Base-by-base conservation (phyloP, 2,888 invertebrate genomes). In the Encarsia formosa region DNA sequence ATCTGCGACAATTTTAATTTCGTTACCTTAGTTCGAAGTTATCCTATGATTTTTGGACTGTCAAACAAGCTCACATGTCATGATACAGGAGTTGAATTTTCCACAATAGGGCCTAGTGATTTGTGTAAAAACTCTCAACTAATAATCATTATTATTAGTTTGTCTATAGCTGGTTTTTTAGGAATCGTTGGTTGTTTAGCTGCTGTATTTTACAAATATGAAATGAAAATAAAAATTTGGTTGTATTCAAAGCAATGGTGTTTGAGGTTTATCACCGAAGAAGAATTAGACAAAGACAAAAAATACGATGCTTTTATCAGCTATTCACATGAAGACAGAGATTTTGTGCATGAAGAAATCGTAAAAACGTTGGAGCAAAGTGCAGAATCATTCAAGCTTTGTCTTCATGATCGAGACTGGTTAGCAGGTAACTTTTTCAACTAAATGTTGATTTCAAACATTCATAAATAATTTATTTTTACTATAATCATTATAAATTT, bases 261-360 rank as follows among this genome's bases (percentile, higher is more conserved):
- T 54, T 65, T 83, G 22, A 82, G 84, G 78, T 78, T 81, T 50
- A 81, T 87, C 5, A 81, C 82, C 1, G 86, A 87, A 63, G 80
- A 84, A 44, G 86, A 86, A 56, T 68, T 86, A 16, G 88, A 88
- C 68, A 81, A 81, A 59, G 80, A 84, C 62, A 81, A 81, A 56
- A 66, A 74, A 34, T 89, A 83, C 69, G 88, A 91, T 69, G 90
- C 86, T 0, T 91, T 91, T 70, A 78, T 91, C 56, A 88, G 89
- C 61, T 91, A 84, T 68, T 85, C 89, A 3, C 85, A 88, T 66
- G 80, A 82, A 66, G 91, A 91, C 67, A 84, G 85, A 63, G 80
- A 80, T 3, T 86, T 86, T 63, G 82, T 88, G 8, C 75, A 80
- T 1, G 79, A 83, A n/a, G 76, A 81, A 57, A 69, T 91, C 54